Evolutionary conservation across 2,888 invertebrate genomes (phyloP).

Genomic region (Hololepta plana): DNA sequence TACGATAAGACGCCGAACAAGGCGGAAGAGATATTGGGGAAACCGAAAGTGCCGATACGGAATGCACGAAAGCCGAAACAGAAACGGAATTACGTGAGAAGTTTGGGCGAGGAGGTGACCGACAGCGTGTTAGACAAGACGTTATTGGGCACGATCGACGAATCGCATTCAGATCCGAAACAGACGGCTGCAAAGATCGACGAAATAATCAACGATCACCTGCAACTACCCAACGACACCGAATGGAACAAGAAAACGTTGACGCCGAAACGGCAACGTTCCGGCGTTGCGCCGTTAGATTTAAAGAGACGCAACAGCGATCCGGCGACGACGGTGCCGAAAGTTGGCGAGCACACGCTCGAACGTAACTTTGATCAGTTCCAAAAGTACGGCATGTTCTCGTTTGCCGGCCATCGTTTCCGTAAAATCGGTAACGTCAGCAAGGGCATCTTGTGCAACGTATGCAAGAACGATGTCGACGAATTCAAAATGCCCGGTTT

Average conservation of each 20-base stretch:
- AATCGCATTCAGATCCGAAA: constrained; percentile 13
- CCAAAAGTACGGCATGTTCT: constrained; percentile 40
- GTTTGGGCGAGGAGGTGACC: constrained; percentile 32
- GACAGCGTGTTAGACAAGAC: constrained; percentile 17
- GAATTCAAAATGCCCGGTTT: constrained; percentile 64
- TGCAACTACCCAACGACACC: constrained; percentile 8
- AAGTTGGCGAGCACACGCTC: too few relatives aligned
- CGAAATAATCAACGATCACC: constrained; percentile 6
- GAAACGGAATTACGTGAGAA: constrained; percentile 20
- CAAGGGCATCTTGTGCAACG: constrained; percentile 66
- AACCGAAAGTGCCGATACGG: constrained; percentile 20
- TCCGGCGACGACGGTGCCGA: constrained; percentile 35
- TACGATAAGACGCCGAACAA: constrained; percentile 22
- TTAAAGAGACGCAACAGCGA: constrained; percentile 56
- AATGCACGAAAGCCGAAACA: constrained; percentile 17
- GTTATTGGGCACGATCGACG: constrained; percentile 23
- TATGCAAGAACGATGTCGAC: constrained; percentile 66
- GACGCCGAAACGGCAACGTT: constrained; percentile 25
- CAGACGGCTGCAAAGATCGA: not conserved
- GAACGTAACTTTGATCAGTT: constrained; percentile 40
- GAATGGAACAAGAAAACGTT: constrained; percentile 14
- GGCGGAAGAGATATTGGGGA: constrained; percentile 23
- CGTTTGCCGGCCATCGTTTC: constrained; percentile 41
- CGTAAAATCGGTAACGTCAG: constrained; percentile 53
- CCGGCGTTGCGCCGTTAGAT: constrained; percentile 27